A percentile compares a stretch with the other conserved stretches of the same genome.
Evolutionary conservation across 1,140 invertebrate species (phyloP).

Genomic region (Babylonia areolata): DNA sequence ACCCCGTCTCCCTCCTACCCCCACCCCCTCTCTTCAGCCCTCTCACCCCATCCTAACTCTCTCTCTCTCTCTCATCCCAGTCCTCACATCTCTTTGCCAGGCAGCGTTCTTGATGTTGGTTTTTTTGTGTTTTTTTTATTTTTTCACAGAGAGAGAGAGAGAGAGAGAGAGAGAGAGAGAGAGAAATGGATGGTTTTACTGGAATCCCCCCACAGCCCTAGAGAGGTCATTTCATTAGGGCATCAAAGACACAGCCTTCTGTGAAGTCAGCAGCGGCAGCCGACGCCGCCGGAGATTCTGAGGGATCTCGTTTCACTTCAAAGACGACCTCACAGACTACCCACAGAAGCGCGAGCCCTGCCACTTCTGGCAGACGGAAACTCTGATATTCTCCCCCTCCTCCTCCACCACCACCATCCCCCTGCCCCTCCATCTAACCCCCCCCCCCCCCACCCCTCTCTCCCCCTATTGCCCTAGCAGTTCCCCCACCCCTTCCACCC

Average conservation of each 20-base stretch:
- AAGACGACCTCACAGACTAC: slow-evolving; percentile 46
- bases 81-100: background rate
- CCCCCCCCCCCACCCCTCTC: background rate
- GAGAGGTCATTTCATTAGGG: slow-evolving; percentile 54
- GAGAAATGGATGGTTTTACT: slow-evolving; percentile 40
- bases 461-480: background rate
- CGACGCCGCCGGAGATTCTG: slow-evolving; percentile 35
- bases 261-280: slow-evolving; percentile 45
- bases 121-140: too few species aligned
- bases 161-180: background rate
- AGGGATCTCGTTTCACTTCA: slow-evolving; percentile 56
- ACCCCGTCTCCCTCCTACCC: background rate
- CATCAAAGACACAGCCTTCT: slow-evolving; percentile 49
- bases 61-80: slow-evolving; percentile 5
- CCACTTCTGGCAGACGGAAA: slow-evolving; percentile 26
- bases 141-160: too few species aligned
- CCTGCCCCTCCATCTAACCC: background rate
- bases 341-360: slow-evolving; percentile 7
- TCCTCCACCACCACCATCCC: background rate
- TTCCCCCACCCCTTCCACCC: background rate
- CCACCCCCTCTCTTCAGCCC: background rate
- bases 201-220: slow-evolving; percentile 42
- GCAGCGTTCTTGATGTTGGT: background rate
- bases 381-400: background rate
- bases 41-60: background rate